phyloP scores from a whole-genome alignment of 1,140 invertebrate species.

The Zaprionus africanus region DNA sequence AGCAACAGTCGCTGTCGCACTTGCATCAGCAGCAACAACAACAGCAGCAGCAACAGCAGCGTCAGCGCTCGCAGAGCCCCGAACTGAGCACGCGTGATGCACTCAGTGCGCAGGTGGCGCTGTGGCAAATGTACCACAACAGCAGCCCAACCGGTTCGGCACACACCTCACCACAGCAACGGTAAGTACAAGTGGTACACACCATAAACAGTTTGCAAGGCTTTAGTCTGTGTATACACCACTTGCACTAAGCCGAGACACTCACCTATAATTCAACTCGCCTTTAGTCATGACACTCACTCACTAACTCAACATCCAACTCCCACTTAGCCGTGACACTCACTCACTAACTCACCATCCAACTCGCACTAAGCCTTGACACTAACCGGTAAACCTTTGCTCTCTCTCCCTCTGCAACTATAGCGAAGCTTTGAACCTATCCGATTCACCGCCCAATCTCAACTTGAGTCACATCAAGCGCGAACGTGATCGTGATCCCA shows the following conservation, averaged over 20 bases:
- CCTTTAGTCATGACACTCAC: constrained; percentile 33
- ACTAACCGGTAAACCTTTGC: constrained; percentile 13
- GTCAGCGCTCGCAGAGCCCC: constrained; percentile 86
- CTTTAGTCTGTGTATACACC: neutral
- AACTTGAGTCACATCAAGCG: constrained; percentile 86
- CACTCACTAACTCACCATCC: too few species aligned
- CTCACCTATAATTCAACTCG: neutral
- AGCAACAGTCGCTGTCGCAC: constrained; percentile 85
- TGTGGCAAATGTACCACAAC: constrained; percentile 93
- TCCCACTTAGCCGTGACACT: too few species aligned
- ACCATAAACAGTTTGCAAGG: neutral
- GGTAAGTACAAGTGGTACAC: constrained; percentile 48
- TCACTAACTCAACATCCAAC: constrained; percentile 21
- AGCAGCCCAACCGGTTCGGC: constrained; percentile 82
- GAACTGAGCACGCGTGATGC: constrained; percentile 86
- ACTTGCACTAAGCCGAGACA: constrained; percentile 23
- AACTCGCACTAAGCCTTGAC: constrained; percentile 19
- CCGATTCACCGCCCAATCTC: constrained; percentile 86
- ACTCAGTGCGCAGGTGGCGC: constrained; percentile 89
- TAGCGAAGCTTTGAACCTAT: constrained; percentile 87
- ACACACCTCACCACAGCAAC: constrained; percentile 76
- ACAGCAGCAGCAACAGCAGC: constrained; percentile 77
- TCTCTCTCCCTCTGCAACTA: constrained; percentile 33
- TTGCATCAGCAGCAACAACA: constrained; percentile 84
- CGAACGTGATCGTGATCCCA: constrained; percentile 86